Base-by-base conservation (phyloP, 2,113 vertebrate genomes). In the Sylvilagus bachmani region DNA sequence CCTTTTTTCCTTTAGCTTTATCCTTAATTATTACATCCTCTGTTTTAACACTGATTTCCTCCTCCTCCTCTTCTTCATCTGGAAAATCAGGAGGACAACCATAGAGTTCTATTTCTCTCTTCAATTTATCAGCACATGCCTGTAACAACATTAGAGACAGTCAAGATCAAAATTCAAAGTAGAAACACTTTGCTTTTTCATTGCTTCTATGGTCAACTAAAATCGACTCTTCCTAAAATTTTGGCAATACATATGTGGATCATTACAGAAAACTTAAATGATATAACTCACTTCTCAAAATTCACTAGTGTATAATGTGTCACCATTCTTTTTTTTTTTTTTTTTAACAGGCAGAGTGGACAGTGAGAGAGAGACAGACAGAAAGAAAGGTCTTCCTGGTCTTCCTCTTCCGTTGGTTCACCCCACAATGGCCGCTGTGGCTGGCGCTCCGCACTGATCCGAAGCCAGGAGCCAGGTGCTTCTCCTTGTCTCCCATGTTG, bases 101-200 rank as follows among this genome's bases (percentile, higher is more conserved):
- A 95, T 99, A 99, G 2, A 99, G 84, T 87, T 99, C 99, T 98
- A 99, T 98, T 98, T 99, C 99, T 97, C 99, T 99, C 97, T 99
- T 99, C 81, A 99, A 98, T 85, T 99, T 99, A 98, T 99, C 99
- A 71, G 99, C 99, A 99, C 99, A 99, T 58, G 99, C 99, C 99
- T 99, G 84, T 22, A 89, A 67, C 13, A 95, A 95, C n/a, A 92
- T 79, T 49, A 71, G 44, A 96, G 14, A 90, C 0, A 79, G 8
- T 33, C 5, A 91, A 90, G 24, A 78, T 96, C 73, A 96, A 91
- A 96, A 75, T 10, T 81, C 44, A 93, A 93, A 22, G 17, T 12
- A 77, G 49, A 95, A 81, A 87, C 27, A 89, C 77, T 78, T 8
- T 31, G 71, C 6, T 53, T 81, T 89, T 75, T 49, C 83, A 7